phyloP scores from a whole-genome alignment of 1,140 invertebrate genomes.

The Cydia amplana region DNA sequence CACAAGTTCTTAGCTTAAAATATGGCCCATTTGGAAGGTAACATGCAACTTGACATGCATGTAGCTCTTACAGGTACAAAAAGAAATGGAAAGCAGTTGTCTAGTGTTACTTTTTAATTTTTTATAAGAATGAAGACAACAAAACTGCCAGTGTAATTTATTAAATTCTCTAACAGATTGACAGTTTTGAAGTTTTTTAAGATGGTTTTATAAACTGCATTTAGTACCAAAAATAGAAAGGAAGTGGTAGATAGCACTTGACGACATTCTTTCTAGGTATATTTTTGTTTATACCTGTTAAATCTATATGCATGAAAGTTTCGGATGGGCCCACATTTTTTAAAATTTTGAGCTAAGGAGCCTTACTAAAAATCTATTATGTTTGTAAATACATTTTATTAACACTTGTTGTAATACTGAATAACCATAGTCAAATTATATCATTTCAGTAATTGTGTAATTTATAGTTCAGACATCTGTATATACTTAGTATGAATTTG shows the following conservation, averaged over 20 bases:
- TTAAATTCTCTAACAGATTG: too few relatives aligned
- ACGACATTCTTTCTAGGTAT: not conserved
- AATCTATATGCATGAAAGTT: not conserved
- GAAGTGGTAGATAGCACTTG: not conserved
- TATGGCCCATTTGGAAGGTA: not conserved
- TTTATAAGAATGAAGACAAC: too few relatives aligned
- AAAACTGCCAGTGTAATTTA: too few relatives aligned
- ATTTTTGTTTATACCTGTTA: not conserved
- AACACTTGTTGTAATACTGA: constrained; percentile 25
- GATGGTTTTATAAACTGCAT: too few relatives aligned
- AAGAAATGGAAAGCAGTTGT: not conserved
- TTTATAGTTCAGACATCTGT: constrained; percentile 6
- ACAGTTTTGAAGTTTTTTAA: too few relatives aligned
- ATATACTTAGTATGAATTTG: constrained; percentile 27
- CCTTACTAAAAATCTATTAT: not conserved
- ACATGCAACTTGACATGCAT: not conserved
- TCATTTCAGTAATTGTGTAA: not conserved
- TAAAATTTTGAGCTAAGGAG: not conserved
- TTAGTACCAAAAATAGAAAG: too few relatives aligned
- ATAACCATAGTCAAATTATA: not conserved
- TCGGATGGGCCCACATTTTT: not conserved
- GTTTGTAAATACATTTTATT: constrained; percentile 27
- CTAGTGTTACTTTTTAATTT: too few relatives aligned
- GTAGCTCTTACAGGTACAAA: not conserved
- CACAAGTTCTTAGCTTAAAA: not conserved